phyloP scores from a whole-genome alignment of 2,888 invertebrate species.

The Torymus auratus region DNA sequence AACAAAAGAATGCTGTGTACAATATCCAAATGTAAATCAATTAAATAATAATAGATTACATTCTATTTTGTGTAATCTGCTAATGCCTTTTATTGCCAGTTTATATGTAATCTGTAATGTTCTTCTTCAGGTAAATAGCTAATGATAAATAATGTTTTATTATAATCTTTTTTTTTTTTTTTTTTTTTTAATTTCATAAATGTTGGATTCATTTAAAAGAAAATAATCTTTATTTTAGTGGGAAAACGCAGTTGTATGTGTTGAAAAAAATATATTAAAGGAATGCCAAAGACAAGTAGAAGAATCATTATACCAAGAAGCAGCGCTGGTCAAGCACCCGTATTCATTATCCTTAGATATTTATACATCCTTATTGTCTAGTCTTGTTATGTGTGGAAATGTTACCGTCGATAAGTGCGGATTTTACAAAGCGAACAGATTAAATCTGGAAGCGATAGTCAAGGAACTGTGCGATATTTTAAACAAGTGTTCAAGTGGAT shows the following conservation, averaged over 20 bases:
- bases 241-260: slow-evolving; percentile 56
- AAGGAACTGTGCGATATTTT: slow-evolving; percentile 65
- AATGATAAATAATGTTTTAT: too few relatives aligned
- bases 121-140: slow-evolving; percentile 77
- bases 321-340: slow-evolving; percentile 80
- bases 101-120: slow-evolving; percentile 78
- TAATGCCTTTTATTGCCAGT: slow-evolving; percentile 82
- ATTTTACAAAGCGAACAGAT: slow-evolving; percentile 65
- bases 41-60: slow-evolving; percentile 77
- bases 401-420: slow-evolving; percentile 60
- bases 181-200: too few relatives aligned
- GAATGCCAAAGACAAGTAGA: slow-evolving; percentile 82
- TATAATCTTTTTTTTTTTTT: too few relatives aligned
- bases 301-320: slow-evolving; percentile 73
- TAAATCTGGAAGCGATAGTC: slow-evolving; percentile 62
- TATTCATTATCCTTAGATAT: slow-evolving; percentile 86
- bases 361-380: slow-evolving; percentile 68
- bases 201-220: not conserved
- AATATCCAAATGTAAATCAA: slow-evolving; percentile 66
- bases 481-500: slow-evolving; percentile 64
- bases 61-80: slow-evolving; percentile 80
- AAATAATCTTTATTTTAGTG: slow-evolving; percentile 51
- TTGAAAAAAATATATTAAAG: slow-evolving; percentile 79
- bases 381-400: slow-evolving; percentile 66
- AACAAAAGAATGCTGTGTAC: slow-evolving; percentile 64